Conservation (phyloP, 2,888 invertebrate species). For the Andrena bicolor region DNA sequence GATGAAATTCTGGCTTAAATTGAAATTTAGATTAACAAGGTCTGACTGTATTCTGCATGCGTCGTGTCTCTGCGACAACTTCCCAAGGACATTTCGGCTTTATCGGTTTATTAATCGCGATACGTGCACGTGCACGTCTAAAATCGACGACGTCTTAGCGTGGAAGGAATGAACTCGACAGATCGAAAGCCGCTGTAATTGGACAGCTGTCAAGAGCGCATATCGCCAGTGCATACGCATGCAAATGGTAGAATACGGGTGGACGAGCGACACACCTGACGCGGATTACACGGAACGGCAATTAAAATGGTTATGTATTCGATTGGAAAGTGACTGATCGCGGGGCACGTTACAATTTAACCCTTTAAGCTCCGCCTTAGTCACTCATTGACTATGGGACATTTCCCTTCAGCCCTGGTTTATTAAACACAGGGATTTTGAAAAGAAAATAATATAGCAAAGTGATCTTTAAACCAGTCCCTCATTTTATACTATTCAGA, state of each 20-base stretch:
- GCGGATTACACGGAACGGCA: background rate
- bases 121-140: background rate
- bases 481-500: too few relatives aligned
- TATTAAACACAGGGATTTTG: too few relatives aligned
- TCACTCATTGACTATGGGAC: too few relatives aligned
- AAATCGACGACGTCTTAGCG: background rate
- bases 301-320: conserved; percentile 6
- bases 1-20: background rate
- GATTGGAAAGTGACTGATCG: conserved; percentile 12
- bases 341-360: background rate
- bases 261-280: background rate
- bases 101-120: background rate
- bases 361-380: background rate
- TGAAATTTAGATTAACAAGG: background rate
- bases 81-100: background rate
- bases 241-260: background rate
- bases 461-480: background rate
- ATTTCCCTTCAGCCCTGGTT: too few relatives aligned
- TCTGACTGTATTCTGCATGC: too few relatives aligned
- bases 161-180: background rate
- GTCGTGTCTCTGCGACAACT: background rate
- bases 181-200: background rate
- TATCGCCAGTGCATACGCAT: background rate
- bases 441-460: background rate
- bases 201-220: background rate